A percentile compares a stretch with the other conserved stretches of the same genome.
These are phyloP conservation scores for Diadegma fenestrale DNA, from an alignment of 2,888 invertebrate genomes.

Conservation along the genomic window DNA sequence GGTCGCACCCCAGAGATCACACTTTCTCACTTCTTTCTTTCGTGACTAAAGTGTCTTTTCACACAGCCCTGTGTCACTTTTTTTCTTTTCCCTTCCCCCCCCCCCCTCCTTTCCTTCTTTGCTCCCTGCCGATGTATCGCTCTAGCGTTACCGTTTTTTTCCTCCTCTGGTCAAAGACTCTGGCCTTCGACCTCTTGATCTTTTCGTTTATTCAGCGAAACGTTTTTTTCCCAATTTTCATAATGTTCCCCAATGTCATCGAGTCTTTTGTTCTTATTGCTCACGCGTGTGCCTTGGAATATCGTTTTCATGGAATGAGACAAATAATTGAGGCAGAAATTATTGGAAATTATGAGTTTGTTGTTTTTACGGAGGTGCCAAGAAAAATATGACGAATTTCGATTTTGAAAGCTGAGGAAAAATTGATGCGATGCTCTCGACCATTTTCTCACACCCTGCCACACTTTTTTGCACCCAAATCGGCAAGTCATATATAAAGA, in stretches of 20 bases:
- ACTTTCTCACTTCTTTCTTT: constrained; percentile 15
- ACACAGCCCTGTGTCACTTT: constrained; percentile 22
- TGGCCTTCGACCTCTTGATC: neutral
- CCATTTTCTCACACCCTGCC: neutral
- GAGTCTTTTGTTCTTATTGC: constrained; percentile 6
- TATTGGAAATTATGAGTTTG: neutral
- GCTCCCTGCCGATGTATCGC: constrained; percentile 50
- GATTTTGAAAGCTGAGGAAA: neutral
- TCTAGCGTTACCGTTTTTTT: constrained; percentile 42
- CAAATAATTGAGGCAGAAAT: neutral
- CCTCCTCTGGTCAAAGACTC: neutral
- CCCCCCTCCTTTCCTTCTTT: neutral
- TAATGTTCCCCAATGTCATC: neutral
- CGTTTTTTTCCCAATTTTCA: neutral
- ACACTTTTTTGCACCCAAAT: neutral
- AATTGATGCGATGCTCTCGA: neutral
- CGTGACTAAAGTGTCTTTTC: constrained; percentile 1
- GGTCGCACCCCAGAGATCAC: constrained; percentile 31
- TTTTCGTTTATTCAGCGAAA: neutral
- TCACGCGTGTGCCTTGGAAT: neutral
- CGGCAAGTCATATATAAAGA: neutral
- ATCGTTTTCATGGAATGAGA: neutral
- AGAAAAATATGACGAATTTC: neutral
- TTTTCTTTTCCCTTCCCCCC: constrained; percentile 6
- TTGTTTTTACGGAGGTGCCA: neutral